Conservation (phyloP, 2,888 invertebrate species). For the Panzeria rudis region DNA sequence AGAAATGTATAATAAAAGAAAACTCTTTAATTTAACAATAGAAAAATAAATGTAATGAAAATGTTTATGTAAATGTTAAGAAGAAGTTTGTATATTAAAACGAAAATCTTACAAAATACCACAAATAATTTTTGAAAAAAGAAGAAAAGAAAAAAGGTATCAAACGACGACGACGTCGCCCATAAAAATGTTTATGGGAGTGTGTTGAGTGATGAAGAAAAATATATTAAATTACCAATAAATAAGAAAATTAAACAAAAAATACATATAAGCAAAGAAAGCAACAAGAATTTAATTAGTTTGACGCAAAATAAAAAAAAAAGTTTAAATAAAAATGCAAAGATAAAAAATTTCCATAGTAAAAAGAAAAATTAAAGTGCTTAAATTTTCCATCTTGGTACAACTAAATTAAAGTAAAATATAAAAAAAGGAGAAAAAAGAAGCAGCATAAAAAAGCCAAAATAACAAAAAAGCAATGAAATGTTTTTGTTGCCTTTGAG, state of each 20-base stretch:
- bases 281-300: constrained; percentile 19
- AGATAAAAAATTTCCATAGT: not conserved
- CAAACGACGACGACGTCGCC: constrained; percentile 69
- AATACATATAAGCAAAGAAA: constrained; percentile 16
- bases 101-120: constrained; percentile 22
- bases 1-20: constrained; percentile 4
- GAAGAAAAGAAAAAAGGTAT: constrained; percentile 56
- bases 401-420: constrained; percentile 20
- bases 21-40: not conserved
- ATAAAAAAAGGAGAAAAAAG: constrained; percentile 6
- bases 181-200: constrained; percentile 45
- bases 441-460: constrained; percentile 40
- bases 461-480: constrained; percentile 44
- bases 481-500: constrained; percentile 62
- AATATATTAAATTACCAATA: constrained; percentile 58
- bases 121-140: constrained; percentile 26
- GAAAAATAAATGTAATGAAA: constrained; percentile 7
- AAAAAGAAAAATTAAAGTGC: constrained; percentile 8
- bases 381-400: not conserved
- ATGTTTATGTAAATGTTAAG: constrained; percentile 11
- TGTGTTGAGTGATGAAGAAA: constrained; percentile 45
- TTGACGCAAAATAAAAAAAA: constrained; percentile 5
- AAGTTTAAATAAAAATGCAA: constrained; percentile 19
- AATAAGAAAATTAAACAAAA: constrained; percentile 37
- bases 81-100: constrained; percentile 7